A percentile compares a stretch with the other conserved stretches of the same genome.
Conservation (phyloP, 30 jellyfish, hydroid and myxozoan genomes). For the Chironex yamaguchii region DNA sequence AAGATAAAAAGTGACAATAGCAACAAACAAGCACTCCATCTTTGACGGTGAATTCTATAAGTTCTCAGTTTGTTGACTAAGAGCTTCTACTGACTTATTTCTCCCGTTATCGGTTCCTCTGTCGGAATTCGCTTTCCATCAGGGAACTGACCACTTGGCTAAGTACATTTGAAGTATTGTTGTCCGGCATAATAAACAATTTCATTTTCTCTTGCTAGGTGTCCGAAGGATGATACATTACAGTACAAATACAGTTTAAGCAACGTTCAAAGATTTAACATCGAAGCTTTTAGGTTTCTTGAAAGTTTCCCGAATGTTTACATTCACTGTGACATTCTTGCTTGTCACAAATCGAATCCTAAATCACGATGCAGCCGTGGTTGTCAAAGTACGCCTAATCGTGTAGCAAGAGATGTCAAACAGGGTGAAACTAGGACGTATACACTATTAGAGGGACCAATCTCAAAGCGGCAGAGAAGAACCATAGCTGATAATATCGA, state of each 20-base stretch:
- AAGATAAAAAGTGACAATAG: too few species aligned
- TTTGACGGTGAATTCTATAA: too few species aligned
- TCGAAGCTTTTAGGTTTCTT: background rate
- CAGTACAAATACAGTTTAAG: background rate
- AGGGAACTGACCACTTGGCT: too few species aligned
- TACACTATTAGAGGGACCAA: background rate
- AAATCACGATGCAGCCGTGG: background rate
- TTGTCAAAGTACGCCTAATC: background rate
- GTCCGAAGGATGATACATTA: background rate
- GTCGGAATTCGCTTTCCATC: too few species aligned
- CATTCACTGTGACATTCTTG: background rate
- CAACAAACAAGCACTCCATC: too few species aligned
- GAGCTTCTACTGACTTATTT: too few species aligned
- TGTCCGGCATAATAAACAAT: too few species aligned
- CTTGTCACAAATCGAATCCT: background rate
- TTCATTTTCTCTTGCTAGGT: background rate
- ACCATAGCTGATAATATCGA: background rate
- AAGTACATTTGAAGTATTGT: too few species aligned
- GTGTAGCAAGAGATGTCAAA: background rate
- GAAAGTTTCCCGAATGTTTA: background rate
- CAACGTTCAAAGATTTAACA: background rate
- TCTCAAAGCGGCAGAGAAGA: background rate
- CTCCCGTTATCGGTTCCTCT: too few species aligned
- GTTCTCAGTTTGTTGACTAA: too few species aligned
- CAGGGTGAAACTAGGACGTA: background rate